Evolutionary conservation across 2,888 invertebrate genomes (phyloP).

Genomic region (Bellardia pandia): DNA sequence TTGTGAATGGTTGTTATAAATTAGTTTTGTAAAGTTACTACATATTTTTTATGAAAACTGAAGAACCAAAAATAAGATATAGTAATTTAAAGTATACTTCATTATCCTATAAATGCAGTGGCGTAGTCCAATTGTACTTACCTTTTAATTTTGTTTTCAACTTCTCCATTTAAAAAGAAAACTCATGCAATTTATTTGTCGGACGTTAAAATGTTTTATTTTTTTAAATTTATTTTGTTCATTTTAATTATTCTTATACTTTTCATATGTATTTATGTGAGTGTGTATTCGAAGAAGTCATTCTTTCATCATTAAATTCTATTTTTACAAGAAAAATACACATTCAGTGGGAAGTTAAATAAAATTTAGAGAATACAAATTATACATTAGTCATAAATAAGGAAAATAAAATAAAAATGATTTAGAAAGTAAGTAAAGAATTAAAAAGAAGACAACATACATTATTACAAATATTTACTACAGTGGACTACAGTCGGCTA

Average conservation of each 20-base stretch:
- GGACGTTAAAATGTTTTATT: constrained; percentile 67
- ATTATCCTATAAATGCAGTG: no score
- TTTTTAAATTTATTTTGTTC: constrained; percentile 47
- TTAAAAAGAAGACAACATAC: background rate
- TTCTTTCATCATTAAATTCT: constrained; percentile 29
- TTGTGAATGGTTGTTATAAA: no score
- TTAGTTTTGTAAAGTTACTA: no score
- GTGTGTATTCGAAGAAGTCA: constrained; percentile 37
- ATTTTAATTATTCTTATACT: constrained; percentile 54
- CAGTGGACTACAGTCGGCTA: constrained; percentile 53
- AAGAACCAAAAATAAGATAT: no score
- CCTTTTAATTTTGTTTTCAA: background rate
- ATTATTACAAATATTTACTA: constrained; percentile 19
- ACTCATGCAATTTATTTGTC: constrained; percentile 55
- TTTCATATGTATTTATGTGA: constrained; percentile 58
- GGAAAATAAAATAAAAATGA: constrained; percentile 2
- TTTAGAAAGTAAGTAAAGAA: background rate
- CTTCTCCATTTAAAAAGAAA: constrained; percentile 29
- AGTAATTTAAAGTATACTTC: no score
- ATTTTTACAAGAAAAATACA: constrained; percentile 69
- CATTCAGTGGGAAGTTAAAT: constrained; percentile 62
- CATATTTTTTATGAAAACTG: no score
- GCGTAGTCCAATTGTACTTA: background rate
- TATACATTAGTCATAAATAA: constrained; percentile 32
- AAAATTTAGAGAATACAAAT: constrained; percentile 22